Conservation (phyloP, 1,140 invertebrate genomes). For the Episyrphus balteatus region DNA sequence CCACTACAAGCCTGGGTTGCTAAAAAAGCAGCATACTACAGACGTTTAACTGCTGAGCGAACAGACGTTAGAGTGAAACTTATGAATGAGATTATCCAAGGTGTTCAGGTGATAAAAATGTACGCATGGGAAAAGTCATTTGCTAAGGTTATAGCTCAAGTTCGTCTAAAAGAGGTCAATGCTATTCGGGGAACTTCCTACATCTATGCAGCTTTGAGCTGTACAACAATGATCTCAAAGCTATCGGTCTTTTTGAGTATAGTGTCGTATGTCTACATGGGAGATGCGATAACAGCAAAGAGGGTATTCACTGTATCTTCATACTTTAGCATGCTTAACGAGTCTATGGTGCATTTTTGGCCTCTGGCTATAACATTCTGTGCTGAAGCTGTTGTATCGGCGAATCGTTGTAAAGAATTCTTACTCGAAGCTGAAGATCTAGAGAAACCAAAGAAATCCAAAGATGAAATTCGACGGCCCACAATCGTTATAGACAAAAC, state of each 20-base stretch:
- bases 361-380: slow-evolving; percentile 50
- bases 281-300: slow-evolving; percentile 54
- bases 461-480: slow-evolving; percentile 8
- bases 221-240: slow-evolving; percentile 56
- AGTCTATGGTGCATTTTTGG: slow-evolving; percentile 62
- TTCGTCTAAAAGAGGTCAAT: slow-evolving; percentile 49
- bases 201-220: slow-evolving; percentile 25
- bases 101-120: slow-evolving; percentile 82
- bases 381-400: slow-evolving; percentile 53
- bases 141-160: slow-evolving; percentile 49
- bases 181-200: slow-evolving; percentile 43
- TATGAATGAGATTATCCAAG: slow-evolving; percentile 74
- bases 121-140: slow-evolving; percentile 83
- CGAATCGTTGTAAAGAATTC: slow-evolving; percentile 56
- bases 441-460: slow-evolving; percentile 19
- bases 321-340: slow-evolving; percentile 59
- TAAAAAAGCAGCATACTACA: slow-evolving; percentile 50
- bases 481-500: slow-evolving; percentile 6
- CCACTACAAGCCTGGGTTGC: slow-evolving; percentile 72
- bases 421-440: slow-evolving; percentile 24
- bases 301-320: slow-evolving; percentile 64
- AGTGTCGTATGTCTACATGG: slow-evolving; percentile 59
- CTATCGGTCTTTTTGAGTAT: slow-evolving; percentile 68
- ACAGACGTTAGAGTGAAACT: slow-evolving; percentile 75
- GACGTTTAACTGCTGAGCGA: slow-evolving; percentile 40